A percentile compares a stretch with the other conserved stretches of the same genome.
Conservation (phyloP, 2,888 invertebrate genomes). For the Metalampra italica region DNA sequence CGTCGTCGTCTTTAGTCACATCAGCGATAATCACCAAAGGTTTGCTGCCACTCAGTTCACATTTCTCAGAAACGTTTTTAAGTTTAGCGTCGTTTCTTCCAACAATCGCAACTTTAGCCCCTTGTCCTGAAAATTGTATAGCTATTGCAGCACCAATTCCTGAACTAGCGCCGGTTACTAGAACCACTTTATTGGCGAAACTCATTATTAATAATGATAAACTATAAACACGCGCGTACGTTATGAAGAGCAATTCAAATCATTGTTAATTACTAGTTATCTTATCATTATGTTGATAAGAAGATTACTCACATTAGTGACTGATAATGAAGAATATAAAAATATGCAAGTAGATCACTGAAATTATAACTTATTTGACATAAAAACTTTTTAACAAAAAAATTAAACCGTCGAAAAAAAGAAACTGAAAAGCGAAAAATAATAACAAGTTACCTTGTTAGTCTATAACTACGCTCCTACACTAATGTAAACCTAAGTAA, state of each 20-base stretch:
- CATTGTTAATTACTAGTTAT: neutral
- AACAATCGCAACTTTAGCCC: constrained; percentile 26
- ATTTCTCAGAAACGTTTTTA: constrained; percentile 20
- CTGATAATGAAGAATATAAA: neutral
- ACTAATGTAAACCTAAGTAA: too few relatives aligned
- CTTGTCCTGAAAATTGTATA: constrained; percentile 19
- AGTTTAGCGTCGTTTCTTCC: constrained; percentile 30
- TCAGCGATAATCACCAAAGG: constrained; percentile 29
- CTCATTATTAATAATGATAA: constrained; percentile 14
- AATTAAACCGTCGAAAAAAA: too few relatives aligned
- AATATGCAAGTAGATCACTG: neutral
- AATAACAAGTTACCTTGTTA: too few relatives aligned
- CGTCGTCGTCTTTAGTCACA: constrained; percentile 24
- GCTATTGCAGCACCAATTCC: constrained; percentile 18
- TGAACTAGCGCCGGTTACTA: constrained; percentile 16
- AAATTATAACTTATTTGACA: neutral
- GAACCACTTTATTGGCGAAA: constrained; percentile 17
- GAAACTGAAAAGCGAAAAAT: too few relatives aligned
- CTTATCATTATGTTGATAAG: neutral
- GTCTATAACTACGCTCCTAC: too few relatives aligned
- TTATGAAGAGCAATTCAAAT: too few relatives aligned
- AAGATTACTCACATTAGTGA: neutral
- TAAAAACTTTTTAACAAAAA: too few relatives aligned
- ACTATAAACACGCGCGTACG: neutral
- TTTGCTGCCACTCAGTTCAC: constrained; percentile 21